These are phyloP conservation scores for Corynorhinus townsendii DNA, from an alignment of 2,113 vertebrate species.

Conservation along the genomic window DNA sequence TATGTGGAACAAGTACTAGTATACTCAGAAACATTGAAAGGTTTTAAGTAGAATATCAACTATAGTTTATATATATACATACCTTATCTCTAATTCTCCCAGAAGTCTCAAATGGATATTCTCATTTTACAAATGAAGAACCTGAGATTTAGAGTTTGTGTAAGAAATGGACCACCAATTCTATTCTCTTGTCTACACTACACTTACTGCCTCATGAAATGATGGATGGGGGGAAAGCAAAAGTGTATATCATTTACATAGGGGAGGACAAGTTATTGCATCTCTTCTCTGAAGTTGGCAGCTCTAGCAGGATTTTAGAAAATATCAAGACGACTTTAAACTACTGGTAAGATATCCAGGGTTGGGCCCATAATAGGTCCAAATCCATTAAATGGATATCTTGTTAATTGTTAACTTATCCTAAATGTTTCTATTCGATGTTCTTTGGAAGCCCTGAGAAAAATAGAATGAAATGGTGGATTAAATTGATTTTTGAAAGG, in stretches of 20 bases:
- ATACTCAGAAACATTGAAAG: not conserved
- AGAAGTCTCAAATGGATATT: not conserved
- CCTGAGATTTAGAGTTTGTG: not conserved
- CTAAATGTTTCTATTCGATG: not conserved
- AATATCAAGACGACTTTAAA: not conserved
- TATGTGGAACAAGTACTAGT: too few species aligned
- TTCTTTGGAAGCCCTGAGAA: not conserved
- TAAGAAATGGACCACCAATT: not conserved
- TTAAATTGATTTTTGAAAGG: not conserved
- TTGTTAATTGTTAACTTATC: not conserved
- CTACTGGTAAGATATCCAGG: not conserved
- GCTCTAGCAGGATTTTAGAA: not conserved
- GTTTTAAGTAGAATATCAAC: not conserved
- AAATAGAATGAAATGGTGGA: not conserved
- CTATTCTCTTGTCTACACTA: accelerated
- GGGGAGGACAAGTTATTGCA: not conserved
- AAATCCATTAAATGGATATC: not conserved
- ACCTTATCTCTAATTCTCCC: not conserved
- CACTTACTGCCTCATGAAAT: not conserved
- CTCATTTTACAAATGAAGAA: not conserved
- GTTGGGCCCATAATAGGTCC: not conserved
- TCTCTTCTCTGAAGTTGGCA: not conserved
- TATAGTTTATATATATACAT: not conserved
- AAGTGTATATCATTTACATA: not conserved
- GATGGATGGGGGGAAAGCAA: not conserved